Evolutionary conservation across 1,140 invertebrate genomes (phyloP).

Genomic region (Periplaneta americana): DNA sequence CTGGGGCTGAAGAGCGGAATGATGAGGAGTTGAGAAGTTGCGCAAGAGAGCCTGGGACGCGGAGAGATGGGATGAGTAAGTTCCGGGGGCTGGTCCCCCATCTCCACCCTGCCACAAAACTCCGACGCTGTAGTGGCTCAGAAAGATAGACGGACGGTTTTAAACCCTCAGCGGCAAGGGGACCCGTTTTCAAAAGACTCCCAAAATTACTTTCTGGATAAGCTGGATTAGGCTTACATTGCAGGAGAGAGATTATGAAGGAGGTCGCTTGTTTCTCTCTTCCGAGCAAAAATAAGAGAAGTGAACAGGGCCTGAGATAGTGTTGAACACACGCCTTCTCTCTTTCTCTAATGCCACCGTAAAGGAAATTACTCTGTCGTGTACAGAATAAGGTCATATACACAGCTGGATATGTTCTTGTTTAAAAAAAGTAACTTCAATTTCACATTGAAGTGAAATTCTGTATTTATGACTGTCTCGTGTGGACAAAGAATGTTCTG

Average conservation of each 20-base stretch:
- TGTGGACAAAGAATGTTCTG: neutral
- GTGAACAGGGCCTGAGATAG: neutral
- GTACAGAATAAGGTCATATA: neutral
- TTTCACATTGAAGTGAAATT: neutral
- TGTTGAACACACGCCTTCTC: neutral
- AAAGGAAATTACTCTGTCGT: neutral
- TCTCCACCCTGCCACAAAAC: neutral
- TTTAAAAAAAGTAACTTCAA: neutral
- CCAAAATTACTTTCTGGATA: conserved; percentile 28
- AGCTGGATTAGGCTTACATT: conserved; percentile 20
- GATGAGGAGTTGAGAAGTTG: neutral
- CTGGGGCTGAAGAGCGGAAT: neutral
- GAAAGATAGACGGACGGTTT: conserved; percentile 1
- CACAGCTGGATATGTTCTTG: too few species aligned
- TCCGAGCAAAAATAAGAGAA: conserved; percentile 2
- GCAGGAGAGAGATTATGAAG: conserved; percentile 16
- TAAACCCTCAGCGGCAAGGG: conserved; percentile 3
- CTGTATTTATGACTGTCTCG: neutral
- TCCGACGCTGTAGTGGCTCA: neutral
- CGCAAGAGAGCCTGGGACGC: neutral
- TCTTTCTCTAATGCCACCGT: neutral
- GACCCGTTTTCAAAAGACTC: conserved; percentile 25
- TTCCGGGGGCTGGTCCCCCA: neutral
- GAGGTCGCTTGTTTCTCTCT: conserved; percentile 12
- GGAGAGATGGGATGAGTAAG: neutral